phyloP scores from a whole-genome alignment of 2,797 vertebrate genomes.

The Lophius americanus region DNA sequence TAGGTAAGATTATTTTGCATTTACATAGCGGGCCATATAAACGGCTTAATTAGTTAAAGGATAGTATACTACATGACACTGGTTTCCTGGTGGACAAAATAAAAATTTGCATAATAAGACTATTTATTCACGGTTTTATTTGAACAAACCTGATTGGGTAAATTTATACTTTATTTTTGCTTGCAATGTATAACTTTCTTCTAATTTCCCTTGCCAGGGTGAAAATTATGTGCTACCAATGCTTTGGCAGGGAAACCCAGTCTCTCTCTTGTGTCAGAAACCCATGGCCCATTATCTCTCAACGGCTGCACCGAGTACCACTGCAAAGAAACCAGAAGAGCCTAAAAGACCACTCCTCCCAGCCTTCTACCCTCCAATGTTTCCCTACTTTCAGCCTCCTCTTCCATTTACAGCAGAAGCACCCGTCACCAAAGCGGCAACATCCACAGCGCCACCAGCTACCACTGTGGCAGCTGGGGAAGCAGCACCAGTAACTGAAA shows the following conservation, averaged over 20 bases:
- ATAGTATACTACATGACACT: too few species aligned
- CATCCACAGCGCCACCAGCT: too few species aligned
- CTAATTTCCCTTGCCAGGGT: constrained; percentile 22
- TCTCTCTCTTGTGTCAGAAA: constrained; percentile 56
- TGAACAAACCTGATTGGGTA: not conserved
- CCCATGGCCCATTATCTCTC: not conserved
- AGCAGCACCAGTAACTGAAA: too few species aligned
- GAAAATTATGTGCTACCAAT: constrained; percentile 55
- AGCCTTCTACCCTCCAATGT: not conserved
- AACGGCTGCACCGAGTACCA: not conserved
- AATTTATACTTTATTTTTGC: not conserved
- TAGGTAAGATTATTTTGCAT: too few species aligned
- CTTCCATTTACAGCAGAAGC: not conserved
- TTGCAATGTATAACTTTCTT: too few species aligned
- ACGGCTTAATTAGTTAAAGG: too few species aligned
- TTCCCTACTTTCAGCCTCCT: not conserved
- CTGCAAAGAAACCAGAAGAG: not conserved
- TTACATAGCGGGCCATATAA: too few species aligned
- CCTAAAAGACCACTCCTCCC: not conserved
- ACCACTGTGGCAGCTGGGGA: too few species aligned
- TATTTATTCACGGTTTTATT: too few species aligned
- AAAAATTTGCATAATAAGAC: too few species aligned
- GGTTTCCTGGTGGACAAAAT: too few species aligned
- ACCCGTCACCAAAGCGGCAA: too few species aligned
- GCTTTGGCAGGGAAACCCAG: constrained; percentile 57